Evolutionary conservation across 2,888 invertebrate species (phyloP), one percentile per base, ranked within the genome.

Genomic region (Entomobrya multifasciata): DNA sequence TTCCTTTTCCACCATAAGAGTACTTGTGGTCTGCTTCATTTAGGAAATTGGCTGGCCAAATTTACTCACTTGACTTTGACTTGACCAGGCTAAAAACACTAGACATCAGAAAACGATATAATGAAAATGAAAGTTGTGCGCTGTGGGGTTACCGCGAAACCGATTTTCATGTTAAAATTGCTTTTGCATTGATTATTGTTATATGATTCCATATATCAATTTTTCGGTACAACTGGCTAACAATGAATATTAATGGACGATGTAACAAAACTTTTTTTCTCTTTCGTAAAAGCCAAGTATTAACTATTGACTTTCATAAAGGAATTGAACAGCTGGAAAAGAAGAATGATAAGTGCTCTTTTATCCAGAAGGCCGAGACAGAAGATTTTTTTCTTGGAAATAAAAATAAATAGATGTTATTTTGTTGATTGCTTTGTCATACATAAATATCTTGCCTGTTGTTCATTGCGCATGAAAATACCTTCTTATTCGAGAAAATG

Each of bases 401-500:
- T n/a, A n/a, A n/a, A n/a, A n/a, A n/a, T n/a, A n/a, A n/a, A 60
- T 57, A 41, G 60, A 78, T 78, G 60, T 62, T 78, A 41, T 60
- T 78, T 78, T 47, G 77, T 62, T 78, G 77, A 78, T 78, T 78
- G 77, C n/a, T n/a, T n/a, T n/a, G n/a, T n/a, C n/a, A n/a, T n/a
- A n/a, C n/a, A n/a, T n/a, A n/a, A n/a, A n/a, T n/a, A n/a, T n/a
- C n/a, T n/a, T n/a, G n/a, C n/a, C n/a, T n/a, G n/a, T n/a, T n/a
- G n/a, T n/a, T n/a, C n/a, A n/a, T n/a, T n/a, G n/a, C n/a, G n/a
- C n/a, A n/a, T n/a, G n/a, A n/a, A n/a, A n/a, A n/a, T n/a, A n/a
- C n/a, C 20, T 10, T 41, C 41, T 65, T 20, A 20, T 22, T 6
- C 36, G 44, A 25, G 44, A 30, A n/a, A n/a, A 44, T 67, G 44